Evolutionary conservation across 2,797 vertebrate species (phyloP).

Genomic region (Coreius guichenoti): DNA sequence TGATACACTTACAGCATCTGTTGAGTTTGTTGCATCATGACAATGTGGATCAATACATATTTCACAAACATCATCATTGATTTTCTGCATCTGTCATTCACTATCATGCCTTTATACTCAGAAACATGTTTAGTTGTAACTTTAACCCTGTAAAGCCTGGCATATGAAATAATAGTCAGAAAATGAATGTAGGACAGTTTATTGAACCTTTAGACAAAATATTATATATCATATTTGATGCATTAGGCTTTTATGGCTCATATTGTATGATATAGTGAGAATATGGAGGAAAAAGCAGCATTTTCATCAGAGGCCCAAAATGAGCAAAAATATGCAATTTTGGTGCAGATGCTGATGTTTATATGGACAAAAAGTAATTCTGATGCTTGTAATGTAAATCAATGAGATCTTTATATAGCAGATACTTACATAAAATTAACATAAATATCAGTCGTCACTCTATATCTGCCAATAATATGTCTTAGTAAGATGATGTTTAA

Average conservation of each 20-base stretch:
- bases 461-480: neutral
- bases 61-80: slow-evolving; percentile 23
- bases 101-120: neutral
- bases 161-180: neutral
- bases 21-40: slow-evolving; percentile 40
- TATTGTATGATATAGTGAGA: neutral
- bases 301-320: neutral
- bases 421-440: neutral
- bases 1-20: no score
- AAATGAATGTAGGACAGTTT: neutral
- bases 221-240: neutral
- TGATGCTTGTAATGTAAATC: neutral
- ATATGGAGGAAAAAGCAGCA: neutral
- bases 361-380: neutral
- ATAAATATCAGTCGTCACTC: no score
- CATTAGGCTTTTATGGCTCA: neutral
- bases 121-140: neutral
- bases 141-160: neutral
- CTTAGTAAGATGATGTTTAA: neutral
- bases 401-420: neutral
- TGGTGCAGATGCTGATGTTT: neutral
- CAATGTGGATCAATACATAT: slow-evolving; percentile 23
- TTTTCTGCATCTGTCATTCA: neutral
- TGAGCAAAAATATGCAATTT: neutral
- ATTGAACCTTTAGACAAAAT: neutral